Evolutionary conservation across 2,113 vertebrate species (phyloP).

Genomic region (Labeo catla): DNA sequence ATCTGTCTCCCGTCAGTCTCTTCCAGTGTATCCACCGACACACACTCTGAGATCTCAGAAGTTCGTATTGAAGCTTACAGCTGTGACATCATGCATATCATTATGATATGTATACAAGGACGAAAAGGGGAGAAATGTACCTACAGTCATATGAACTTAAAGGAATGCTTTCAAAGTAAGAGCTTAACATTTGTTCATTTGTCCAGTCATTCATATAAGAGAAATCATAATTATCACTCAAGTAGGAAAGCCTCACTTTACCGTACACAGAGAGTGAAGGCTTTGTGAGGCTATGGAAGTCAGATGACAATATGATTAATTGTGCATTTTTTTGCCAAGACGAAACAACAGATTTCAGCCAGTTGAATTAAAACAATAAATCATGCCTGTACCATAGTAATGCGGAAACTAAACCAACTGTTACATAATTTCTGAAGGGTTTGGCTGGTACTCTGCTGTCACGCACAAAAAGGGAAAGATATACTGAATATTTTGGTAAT

Average conservation of each 20-base stretch:
- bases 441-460: neutral
- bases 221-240: neutral
- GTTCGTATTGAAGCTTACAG: neutral
- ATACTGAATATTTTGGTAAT: neutral
- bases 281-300: neutral
- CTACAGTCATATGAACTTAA: neutral
- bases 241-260: neutral
- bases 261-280: neutral
- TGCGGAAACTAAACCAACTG: neutral
- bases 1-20: conserved; percentile 6
- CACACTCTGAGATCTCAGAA: neutral
- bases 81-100: conserved; percentile 5
- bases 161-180: conserved; percentile 25
- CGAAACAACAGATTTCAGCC: neutral
- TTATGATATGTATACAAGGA: neutral
- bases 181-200: conserved; percentile 28
- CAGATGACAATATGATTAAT: neutral
- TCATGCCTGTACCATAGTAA: neutral
- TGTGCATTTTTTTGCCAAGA: neutral
- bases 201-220: conserved; percentile 3
- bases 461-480: neutral
- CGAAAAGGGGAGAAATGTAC: neutral
- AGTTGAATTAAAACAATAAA: neutral
- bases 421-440: neutral
- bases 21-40: neutral